Percentiles rank a stretch among this genome's conserved stretches.
These are phyloP conservation scores for Caerostris darwini DNA, from an alignment of 1,140 invertebrate species.

Conservation along the genomic window DNA sequence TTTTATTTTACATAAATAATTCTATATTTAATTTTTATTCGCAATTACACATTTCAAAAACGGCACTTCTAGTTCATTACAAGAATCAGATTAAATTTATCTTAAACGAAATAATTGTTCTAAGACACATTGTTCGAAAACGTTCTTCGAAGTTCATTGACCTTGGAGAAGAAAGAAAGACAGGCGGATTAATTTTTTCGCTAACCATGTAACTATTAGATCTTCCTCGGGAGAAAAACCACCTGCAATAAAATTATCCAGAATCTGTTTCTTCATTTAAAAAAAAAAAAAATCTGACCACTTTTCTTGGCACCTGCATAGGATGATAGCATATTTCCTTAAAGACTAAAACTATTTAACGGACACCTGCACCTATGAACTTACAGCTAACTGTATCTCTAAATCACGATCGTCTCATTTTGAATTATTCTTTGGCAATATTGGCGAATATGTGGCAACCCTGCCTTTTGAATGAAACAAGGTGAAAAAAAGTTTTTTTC, in stretches of 20 bases:
- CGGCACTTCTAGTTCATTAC: background rate
- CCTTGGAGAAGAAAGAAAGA: slow-evolving; percentile 1
- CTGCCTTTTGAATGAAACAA: background rate
- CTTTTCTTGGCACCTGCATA: slow-evolving; percentile 27
- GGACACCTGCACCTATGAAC: background rate
- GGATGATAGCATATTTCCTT: background rate
- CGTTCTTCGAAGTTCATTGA: background rate
- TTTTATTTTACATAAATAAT: too few species aligned
- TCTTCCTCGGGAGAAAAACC: background rate
- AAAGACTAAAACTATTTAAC: background rate
- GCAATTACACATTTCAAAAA: too few species aligned
- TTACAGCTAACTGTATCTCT: background rate
- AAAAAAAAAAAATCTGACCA: background rate
- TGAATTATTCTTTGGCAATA: background rate
- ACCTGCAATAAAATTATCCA: background rate
- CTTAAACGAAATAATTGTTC: background rate
- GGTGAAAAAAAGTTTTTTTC: background rate
- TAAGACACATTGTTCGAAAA: background rate
- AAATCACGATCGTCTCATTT: background rate
- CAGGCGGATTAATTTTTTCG: background rate
- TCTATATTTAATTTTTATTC: too few species aligned
- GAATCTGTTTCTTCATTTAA: too few species aligned
- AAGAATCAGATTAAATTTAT: background rate
- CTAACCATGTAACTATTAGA: background rate
- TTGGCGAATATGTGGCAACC: background rate